A percentile compares a stretch with the other conserved stretches of the same genome.
Conservation (phyloP, 1,140 invertebrate species). For the Pemphigus obesinymphae region DNA sequence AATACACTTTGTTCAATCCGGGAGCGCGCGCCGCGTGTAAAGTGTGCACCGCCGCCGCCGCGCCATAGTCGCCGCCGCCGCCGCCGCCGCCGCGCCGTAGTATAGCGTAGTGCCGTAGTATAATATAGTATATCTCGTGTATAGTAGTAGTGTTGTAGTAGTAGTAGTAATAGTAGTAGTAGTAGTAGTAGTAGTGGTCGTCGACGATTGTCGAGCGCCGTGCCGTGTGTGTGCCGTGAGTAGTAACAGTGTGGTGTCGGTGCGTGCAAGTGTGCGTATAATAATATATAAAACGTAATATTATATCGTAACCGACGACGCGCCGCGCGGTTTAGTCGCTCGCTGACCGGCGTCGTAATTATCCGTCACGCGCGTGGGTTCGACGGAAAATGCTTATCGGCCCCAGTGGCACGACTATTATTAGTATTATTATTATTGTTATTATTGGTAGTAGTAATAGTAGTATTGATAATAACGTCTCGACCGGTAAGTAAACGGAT, state of each 20-base stretch:
- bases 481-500: conserved; percentile 9
- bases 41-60: neutral
- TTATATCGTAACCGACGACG: neutral
- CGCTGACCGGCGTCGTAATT: conserved; percentile 16
- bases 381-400: conserved; percentile 29
- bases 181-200: neutral
- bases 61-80: neutral
- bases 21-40: conserved; percentile 17
- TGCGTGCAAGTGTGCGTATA: neutral
- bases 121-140: neutral
- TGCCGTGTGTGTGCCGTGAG: neutral
- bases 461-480: neutral
- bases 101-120: neutral
- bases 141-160: neutral
- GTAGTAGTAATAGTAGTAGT: conserved; percentile 17
- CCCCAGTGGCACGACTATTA: neutral
- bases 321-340: conserved; percentile 6
- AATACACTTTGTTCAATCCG: conserved; percentile 37
- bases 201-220: neutral
- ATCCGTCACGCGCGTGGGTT: neutral
- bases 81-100: neutral
- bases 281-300: neutral
- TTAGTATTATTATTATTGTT: neutral
- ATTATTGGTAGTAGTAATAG: no score
- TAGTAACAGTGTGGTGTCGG: neutral